Percentiles rank a stretch among this genome's conserved stretches.
These are phyloP conservation scores for Porites lutea DNA, from an alignment of 64 coral and sea anemone genomes.

Conservation along the genomic window DNA sequence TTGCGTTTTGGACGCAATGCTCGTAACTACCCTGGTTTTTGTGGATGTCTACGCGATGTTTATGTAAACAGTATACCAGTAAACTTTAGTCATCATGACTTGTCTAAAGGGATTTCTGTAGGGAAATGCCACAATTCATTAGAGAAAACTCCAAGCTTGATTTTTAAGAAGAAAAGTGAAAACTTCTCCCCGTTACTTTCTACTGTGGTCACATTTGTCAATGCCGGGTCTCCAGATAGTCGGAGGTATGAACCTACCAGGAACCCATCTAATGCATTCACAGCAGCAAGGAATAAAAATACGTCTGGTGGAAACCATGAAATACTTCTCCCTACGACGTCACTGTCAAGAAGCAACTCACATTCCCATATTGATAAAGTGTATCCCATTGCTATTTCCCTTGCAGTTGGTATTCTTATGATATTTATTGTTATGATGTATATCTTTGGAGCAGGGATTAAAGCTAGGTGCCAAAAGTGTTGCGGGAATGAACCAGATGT, in stretches of 20 bases:
- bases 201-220: background rate
- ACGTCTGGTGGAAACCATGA: background rate
- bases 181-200: background rate
- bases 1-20: slow-evolving; percentile 12
- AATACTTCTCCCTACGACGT: background rate
- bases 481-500: no score
- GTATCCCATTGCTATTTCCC: background rate
- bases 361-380: background rate
- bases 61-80: background rate
- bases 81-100: background rate
- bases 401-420: slow-evolving; percentile 16
- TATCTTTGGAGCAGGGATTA: background rate
- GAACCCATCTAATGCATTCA: background rate
- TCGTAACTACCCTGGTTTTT: slow-evolving; percentile 17
- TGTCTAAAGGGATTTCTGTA: background rate
- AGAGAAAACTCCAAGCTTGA: background rate
- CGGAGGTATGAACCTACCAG: background rate
- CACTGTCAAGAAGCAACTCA: background rate
- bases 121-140: background rate
- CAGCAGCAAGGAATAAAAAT: background rate
- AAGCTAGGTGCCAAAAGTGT: background rate
- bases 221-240: background rate
- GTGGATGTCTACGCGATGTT: slow-evolving; percentile 17
- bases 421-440: background rate
- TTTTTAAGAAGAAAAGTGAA: background rate